These are phyloP conservation scores for Plemyria rubiginata DNA, from an alignment of 2,888 invertebrate species.

Conservation along the genomic window DNA sequence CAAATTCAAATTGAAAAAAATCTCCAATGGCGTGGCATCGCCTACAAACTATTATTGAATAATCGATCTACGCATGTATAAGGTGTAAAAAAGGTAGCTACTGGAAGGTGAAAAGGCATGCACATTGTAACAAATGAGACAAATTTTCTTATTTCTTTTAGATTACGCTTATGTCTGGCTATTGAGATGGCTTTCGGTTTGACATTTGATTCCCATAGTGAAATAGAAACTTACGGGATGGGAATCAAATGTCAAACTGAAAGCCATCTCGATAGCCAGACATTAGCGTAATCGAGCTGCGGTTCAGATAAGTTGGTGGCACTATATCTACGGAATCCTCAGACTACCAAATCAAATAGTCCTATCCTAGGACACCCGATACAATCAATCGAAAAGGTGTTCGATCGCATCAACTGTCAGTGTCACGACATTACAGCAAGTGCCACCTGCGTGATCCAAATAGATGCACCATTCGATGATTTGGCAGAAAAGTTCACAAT, in stretches of 20 bases:
- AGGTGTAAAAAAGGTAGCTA: background rate
- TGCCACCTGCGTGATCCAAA: constrained; percentile 38
- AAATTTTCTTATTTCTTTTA: no score
- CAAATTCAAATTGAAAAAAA: constrained; percentile 67
- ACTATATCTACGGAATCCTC: constrained; percentile 30
- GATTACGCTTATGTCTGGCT: no score
- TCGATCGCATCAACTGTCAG: constrained; percentile 43
- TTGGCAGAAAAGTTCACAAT: constrained; percentile 75
- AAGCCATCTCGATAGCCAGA: no score
- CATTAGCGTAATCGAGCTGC: no score
- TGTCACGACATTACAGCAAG: constrained; percentile 29
- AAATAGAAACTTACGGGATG: no score
- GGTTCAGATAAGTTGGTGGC: no score
- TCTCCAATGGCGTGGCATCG: constrained; percentile 35
- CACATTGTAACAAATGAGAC: no score
- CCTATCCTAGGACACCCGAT: constrained; percentile 10
- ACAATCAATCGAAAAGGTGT: constrained; percentile 27
- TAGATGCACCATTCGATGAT: constrained; percentile 69
- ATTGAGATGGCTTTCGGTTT: no score
- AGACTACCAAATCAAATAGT: constrained; percentile 5
- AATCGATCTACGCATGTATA: constrained; percentile 47
- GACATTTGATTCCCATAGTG: no score
- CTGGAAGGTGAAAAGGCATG: background rate
- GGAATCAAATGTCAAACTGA: no score
- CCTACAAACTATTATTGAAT: constrained; percentile 54